phyloP scores from a whole-genome alignment of 2,797 vertebrate genomes.

The Phataginus tetradactyla region DNA sequence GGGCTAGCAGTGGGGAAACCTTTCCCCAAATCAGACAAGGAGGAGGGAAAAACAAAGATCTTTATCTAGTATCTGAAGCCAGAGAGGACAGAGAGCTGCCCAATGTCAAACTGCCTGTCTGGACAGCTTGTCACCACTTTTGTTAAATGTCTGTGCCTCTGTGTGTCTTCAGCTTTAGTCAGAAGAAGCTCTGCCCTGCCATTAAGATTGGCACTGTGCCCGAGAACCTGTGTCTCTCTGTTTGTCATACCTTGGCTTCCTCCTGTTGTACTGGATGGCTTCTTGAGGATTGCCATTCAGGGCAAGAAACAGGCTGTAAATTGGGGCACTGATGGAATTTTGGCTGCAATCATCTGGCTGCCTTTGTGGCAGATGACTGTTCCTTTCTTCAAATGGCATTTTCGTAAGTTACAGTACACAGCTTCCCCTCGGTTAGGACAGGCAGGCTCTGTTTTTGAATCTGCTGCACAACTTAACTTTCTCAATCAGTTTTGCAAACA shows the following conservation, averaged over 20 bases:
- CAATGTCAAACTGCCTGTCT: slow-evolving; percentile 50
- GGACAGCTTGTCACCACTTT: slow-evolving; percentile 40
- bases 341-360: slow-evolving; percentile 54
- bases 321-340: slow-evolving; percentile 17
- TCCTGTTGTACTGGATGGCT: background rate
- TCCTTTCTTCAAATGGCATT: slow-evolving; percentile 53
- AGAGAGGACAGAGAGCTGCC: slow-evolving; percentile 44
- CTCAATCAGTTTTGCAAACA: slow-evolving; percentile 69
- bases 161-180: background rate
- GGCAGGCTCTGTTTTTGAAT: slow-evolving; percentile 26
- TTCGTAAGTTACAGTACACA: background rate
- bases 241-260: background rate
- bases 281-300: background rate
- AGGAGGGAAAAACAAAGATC: slow-evolving; percentile 5
- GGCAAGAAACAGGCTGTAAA: slow-evolving; percentile 18
- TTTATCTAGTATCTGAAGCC: slow-evolving; percentile 59
- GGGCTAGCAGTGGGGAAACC: background rate
- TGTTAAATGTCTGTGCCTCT: slow-evolving; percentile 15
- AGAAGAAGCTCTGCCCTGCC: background rate
- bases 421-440: background rate
- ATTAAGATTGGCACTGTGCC: background rate
- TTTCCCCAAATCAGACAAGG: slow-evolving; percentile 52
- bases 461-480: slow-evolving; percentile 46
- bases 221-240: background rate
- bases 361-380: background rate